Percentiles rank a stretch among this genome's conserved stretches.
These are phyloP conservation scores for Calosoma granatense DNA, from an alignment of 1,140 invertebrate species.

Conservation along the genomic window DNA sequence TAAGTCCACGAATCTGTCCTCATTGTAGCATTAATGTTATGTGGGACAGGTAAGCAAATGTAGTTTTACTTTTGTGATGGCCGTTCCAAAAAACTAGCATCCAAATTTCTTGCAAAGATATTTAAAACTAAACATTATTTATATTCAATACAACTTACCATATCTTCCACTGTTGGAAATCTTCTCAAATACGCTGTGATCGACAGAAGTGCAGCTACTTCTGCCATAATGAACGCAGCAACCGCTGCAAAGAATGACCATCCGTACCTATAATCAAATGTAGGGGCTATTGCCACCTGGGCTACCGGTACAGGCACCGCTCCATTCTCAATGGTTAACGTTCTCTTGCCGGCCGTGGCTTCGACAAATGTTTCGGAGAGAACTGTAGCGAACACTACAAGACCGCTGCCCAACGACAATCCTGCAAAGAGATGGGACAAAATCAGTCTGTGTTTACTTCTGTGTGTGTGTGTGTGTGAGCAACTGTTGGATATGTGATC, in stretches of 20 bases:
- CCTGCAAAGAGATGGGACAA: too few relatives aligned
- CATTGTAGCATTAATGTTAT: too few relatives aligned
- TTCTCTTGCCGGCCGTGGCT: constrained; percentile 23
- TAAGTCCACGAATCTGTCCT: too few relatives aligned
- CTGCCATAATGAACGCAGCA: constrained; percentile 51
- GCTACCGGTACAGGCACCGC: background rate
- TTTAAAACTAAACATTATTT: background rate
- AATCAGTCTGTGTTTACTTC: too few relatives aligned
- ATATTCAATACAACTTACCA: constrained; percentile 36
- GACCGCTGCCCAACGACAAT: constrained; percentile 48
- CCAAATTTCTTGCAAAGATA: background rate
- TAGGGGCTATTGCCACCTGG: constrained; percentile 16
- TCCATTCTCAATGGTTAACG: background rate
- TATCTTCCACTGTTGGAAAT: constrained; percentile 51
- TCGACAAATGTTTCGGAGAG: constrained; percentile 50
- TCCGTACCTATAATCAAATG: constrained; percentile 53
- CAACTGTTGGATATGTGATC: too few relatives aligned
- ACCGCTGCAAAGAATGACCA: constrained; percentile 61
- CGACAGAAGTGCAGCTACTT: constrained; percentile 52
- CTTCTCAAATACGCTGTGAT: constrained; percentile 52
- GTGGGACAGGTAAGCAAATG: too few relatives aligned
- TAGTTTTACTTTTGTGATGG: too few relatives aligned
- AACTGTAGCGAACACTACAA: constrained; percentile 51
- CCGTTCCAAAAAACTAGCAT: too few relatives aligned
- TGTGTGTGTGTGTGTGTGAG: too few relatives aligned